Percentiles rank a stretch among this genome's conserved stretches.
phyloP scores from a whole-genome alignment of 2,113 vertebrate species.

The Papio anubis region DNA sequence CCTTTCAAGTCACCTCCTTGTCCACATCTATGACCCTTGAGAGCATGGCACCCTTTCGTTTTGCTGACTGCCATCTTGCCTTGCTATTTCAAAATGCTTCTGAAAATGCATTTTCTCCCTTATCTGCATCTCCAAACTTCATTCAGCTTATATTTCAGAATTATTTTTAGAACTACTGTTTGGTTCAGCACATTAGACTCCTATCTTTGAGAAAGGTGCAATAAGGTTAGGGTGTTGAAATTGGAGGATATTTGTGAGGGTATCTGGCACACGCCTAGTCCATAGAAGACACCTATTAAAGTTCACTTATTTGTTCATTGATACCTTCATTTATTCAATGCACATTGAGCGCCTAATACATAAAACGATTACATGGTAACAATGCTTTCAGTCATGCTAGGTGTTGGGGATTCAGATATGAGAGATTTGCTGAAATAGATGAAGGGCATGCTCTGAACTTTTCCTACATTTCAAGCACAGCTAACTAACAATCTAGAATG shows the following conservation, averaged over 20 bases:
- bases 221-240: not conserved
- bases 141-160: not conserved
- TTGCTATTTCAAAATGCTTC: not conserved
- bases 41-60: not conserved
- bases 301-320: not conserved
- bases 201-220: not conserved
- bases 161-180: constrained; percentile 31
- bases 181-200: not conserved
- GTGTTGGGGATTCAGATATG: not conserved
- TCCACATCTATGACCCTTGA: not conserved
- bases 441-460: not conserved
- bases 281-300: not conserved
- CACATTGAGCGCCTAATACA: not conserved
- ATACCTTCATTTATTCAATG: not conserved
- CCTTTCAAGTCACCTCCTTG: not conserved
- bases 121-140: not conserved
- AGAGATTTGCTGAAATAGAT: not conserved
- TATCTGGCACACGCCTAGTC: not conserved
- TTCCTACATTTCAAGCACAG: not conserved
- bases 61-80: not conserved
- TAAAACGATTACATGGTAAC: not conserved
- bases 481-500: not conserved
- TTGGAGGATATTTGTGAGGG: not conserved
- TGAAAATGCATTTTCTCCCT: not conserved
- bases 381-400: not conserved